A percentile compares a stretch with the other conserved stretches of the same genome.
Evolutionary conservation across 2,888 invertebrate genomes (phyloP).

Genomic region (Cosmorhoe ocellata): DNA sequence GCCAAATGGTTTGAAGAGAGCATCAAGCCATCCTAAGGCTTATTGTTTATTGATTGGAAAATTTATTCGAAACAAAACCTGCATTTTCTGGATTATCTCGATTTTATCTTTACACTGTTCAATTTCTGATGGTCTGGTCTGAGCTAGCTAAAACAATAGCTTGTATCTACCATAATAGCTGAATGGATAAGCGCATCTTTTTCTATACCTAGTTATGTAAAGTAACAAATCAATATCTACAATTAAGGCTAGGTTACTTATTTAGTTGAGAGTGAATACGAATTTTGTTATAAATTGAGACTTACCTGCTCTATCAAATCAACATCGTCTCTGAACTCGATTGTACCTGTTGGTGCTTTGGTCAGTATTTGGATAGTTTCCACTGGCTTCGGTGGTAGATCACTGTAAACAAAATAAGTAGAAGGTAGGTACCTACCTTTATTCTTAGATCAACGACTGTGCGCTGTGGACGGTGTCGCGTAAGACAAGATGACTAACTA

Average conservation of each 20-base stretch:
- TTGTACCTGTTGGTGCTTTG: conserved; percentile 67
- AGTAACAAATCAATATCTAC: too few species aligned
- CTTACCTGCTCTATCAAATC: conserved; percentile 79
- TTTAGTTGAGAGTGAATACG: too few species aligned
- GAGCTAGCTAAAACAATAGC: too few species aligned
- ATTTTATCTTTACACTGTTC: neutral
- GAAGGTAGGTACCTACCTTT: neutral
- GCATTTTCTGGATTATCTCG: neutral
- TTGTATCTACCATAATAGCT: too few species aligned
- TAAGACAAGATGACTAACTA: too few species aligned
- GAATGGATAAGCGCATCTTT: too few species aligned
- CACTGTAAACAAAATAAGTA: conserved; percentile 43
- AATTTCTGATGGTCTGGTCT: neutral
- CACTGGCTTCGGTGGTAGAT: conserved; percentile 53
- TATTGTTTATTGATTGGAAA: conserved; percentile 27
- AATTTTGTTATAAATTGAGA: too few species aligned
- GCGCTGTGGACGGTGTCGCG: too few species aligned
- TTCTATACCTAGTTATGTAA: too few species aligned
- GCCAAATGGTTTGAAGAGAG: conserved; percentile 26
- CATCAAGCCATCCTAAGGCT: conserved; percentile 18
- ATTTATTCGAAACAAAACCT: conserved; percentile 8
- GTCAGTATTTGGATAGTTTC: conserved; percentile 56
- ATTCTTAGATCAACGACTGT: too few species aligned
- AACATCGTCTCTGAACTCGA: conserved; percentile 79
- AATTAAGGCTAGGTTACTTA: too few species aligned